These are phyloP conservation scores for Paramisgurnus dabryanus DNA, from an alignment of 2,113 vertebrate genomes.

Conservation along the genomic window DNA sequence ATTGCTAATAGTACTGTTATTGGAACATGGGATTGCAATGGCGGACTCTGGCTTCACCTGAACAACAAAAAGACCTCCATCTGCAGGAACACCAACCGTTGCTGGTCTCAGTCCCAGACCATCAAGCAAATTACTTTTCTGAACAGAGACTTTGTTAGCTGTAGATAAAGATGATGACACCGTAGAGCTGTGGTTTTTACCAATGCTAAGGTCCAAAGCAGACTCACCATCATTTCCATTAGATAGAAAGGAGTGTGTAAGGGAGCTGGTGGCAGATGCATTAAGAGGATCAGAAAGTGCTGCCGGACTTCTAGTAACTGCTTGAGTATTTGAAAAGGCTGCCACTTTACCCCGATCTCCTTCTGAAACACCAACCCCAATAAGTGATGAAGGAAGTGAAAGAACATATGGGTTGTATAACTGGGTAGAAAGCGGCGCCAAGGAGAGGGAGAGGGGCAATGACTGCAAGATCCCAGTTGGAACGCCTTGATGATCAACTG, in stretches of 20 bases:
- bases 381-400: slow-evolving; percentile 69
- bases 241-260: slow-evolving; percentile 65
- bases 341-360: slow-evolving; percentile 67
- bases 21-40: slow-evolving; percentile 57
- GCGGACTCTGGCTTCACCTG: slow-evolving; percentile 74
- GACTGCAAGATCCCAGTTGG: slow-evolving; percentile 66
- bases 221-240: slow-evolving; percentile 74
- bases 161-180: slow-evolving; percentile 53
- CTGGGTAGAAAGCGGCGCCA: slow-evolving; percentile 71
- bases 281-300: slow-evolving; percentile 66
- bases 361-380: slow-evolving; percentile 58
- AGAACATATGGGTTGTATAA: slow-evolving; percentile 76
- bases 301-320: slow-evolving; percentile 45
- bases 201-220: slow-evolving; percentile 77
- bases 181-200: slow-evolving; percentile 68
- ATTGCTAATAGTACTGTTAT: slow-evolving; percentile 62
- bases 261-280: slow-evolving; percentile 62
- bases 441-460: slow-evolving; percentile 69
- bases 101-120: slow-evolving; percentile 75
- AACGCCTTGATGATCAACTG: slow-evolving; percentile 60
- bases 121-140: slow-evolving; percentile 74
- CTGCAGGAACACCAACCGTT: slow-evolving; percentile 59
- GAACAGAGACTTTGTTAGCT: slow-evolving; percentile 65
- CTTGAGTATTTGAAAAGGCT: slow-evolving; percentile 60
- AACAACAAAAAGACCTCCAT: slow-evolving; percentile 72